These are phyloP conservation scores for Talpa occidentalis DNA, from an alignment of 2,113 vertebrate species.

Conservation along the genomic window DNA sequence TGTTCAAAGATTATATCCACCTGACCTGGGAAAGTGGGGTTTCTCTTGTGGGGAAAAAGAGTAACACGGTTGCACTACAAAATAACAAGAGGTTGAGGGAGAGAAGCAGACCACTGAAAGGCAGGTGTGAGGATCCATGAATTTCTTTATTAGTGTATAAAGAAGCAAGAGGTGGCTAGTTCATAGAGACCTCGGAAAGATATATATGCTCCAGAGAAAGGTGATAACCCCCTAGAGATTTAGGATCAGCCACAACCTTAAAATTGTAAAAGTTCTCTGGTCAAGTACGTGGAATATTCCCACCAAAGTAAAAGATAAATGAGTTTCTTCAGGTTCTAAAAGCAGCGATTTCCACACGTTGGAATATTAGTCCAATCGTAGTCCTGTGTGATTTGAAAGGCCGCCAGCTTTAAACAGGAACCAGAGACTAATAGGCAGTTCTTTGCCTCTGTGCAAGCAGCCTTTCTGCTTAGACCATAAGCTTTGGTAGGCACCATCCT, in stretches of 20 bases:
- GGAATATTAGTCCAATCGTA: not conserved
- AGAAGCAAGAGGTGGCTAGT: slow-evolving; percentile 10
- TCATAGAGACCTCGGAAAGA: not conserved
- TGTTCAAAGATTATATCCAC: slow-evolving; percentile 27
- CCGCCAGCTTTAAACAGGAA: not conserved
- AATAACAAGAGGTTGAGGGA: not conserved
- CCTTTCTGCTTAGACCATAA: not conserved
- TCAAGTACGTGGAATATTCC: not conserved
- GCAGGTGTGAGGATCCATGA: not conserved
- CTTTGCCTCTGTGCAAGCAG: not conserved
- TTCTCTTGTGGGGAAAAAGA: not conserved
- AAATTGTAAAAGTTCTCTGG: not conserved
- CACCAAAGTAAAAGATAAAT: not conserved
- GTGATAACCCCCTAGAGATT: not conserved
- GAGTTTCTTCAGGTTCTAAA: not conserved
- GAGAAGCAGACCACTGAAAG: not conserved
- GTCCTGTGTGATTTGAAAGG: not conserved
- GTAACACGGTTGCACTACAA: not conserved
- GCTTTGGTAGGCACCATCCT: not conserved
- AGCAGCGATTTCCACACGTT: not conserved
- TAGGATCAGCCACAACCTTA: not conserved
- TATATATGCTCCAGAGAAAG: not conserved
- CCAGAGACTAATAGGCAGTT: not conserved
- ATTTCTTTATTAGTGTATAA: not conserved
- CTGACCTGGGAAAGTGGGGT: not conserved